Percentiles rank a stretch among this genome's conserved stretches.
These are phyloP conservation scores for Crambe crambe DNA, from an alignment of 37 sponge, comb jelly and placozoan genomes.

Conservation along the genomic window DNA sequence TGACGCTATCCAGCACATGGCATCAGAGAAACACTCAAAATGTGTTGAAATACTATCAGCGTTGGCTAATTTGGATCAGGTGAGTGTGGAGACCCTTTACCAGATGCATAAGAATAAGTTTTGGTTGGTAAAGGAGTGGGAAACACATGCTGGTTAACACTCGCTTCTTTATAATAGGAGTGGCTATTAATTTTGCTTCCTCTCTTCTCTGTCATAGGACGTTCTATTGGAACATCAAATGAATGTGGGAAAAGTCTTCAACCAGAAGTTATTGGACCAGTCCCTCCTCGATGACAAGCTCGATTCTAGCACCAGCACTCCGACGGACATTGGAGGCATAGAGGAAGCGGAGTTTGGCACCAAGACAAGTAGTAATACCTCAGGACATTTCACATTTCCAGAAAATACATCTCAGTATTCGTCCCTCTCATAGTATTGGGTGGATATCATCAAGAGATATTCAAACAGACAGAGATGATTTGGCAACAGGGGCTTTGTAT, in stretches of 20 bases:
- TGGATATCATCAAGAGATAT: no score
- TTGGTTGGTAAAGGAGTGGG: no score
- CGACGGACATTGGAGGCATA: slow-evolving; percentile 41
- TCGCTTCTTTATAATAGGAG: not conserved
- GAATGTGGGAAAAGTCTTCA: slow-evolving; percentile 30
- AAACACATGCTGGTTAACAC: not conserved
- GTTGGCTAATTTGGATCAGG: slow-evolving; percentile 41
- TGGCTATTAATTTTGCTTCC: not conserved
- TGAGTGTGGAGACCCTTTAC: slow-evolving; percentile 16
- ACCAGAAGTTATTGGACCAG: slow-evolving; percentile 9
- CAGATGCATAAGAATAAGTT: not conserved
- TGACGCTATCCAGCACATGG: slow-evolving; percentile 41
- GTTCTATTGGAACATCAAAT: slow-evolving; percentile 33
- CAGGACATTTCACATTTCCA: slow-evolving; percentile 1
- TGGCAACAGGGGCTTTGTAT: no score
- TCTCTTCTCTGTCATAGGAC: slow-evolving; percentile 30
- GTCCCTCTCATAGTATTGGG: no score
- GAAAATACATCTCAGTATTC: not conserved
- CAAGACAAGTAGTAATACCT: no score
- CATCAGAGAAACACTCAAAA: not conserved
- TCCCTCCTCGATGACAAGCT: not conserved
- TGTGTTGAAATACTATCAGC: slow-evolving; percentile 25
- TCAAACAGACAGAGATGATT: no score
- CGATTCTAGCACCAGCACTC: slow-evolving; percentile 2
- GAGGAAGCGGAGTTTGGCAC: not conserved